phyloP scores from a whole-genome alignment of 92 coral and sea anemone genomes.

The Diadumene lineata region DNA sequence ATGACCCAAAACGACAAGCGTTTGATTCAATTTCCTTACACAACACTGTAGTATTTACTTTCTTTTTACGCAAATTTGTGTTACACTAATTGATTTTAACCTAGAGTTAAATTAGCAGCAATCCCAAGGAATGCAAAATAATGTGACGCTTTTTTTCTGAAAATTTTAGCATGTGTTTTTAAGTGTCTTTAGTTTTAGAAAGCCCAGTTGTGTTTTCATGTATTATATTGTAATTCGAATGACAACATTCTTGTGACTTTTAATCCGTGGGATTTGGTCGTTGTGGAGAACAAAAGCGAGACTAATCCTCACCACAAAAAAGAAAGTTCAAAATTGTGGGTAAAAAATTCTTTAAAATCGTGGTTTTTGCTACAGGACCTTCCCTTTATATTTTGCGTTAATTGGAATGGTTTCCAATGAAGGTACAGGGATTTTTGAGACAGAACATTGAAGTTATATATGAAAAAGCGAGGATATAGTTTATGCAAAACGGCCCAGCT shows the following conservation, averaged over 20 bases:
- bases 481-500: background rate
- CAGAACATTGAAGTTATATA: too few species aligned
- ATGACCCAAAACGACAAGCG: background rate
- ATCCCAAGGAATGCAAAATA: background rate
- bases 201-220: background rate
- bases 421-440: too few species aligned
- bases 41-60: background rate
- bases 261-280: background rate
- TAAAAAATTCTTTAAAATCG: background rate
- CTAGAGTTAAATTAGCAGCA: background rate
- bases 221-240: background rate
- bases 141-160: background rate
- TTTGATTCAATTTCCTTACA: background rate
- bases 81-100: conserved; percentile 3
- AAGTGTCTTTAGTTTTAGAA: too few species aligned
- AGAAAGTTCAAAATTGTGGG: background rate
- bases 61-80: background rate
- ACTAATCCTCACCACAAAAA: background rate
- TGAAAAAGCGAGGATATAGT: too few species aligned
- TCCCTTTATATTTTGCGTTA: too few species aligned
- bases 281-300: background rate
- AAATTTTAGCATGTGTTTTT: background rate
- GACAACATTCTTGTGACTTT: background rate
- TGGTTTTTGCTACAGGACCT: background rate
- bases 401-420: too few species aligned